Conservation (phyloP, 1,140 invertebrate genomes). For the Calycopis cecrops region DNA sequence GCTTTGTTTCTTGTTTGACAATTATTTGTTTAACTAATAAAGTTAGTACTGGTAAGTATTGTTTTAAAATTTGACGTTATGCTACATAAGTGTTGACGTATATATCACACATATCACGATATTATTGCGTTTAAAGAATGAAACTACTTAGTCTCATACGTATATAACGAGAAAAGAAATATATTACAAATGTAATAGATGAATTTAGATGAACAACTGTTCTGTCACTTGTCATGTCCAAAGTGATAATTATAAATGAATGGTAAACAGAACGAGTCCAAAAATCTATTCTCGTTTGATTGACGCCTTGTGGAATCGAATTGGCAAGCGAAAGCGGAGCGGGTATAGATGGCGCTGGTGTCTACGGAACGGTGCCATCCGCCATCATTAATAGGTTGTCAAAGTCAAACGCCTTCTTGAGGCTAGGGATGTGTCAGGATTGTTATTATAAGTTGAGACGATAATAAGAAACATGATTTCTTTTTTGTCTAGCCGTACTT, state of each 20-base stretch:
- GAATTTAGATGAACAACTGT: conserved; percentile 16
- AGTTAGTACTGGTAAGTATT: too few relatives aligned
- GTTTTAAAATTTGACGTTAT: too few relatives aligned
- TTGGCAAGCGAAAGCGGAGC: conserved; percentile 32
- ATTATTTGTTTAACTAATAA: too few relatives aligned
- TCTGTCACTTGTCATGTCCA: conserved; percentile 23
- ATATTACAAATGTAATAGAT: too few relatives aligned
- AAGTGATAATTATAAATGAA: conserved; percentile 31
- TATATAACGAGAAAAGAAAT: too few relatives aligned
- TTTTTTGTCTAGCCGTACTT: too few relatives aligned
- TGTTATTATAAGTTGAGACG: conserved; percentile 9
- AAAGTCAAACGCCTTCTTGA: conserved; percentile 42
- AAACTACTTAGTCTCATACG: too few relatives aligned
- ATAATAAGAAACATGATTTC: not conserved
- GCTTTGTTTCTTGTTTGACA: too few relatives aligned
- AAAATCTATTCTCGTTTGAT: conserved; percentile 46
- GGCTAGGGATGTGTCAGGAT: conserved; percentile 16
- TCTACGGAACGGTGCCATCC: conserved; percentile 30
- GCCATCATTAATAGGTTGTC: conserved; percentile 58
- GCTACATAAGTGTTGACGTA: too few relatives aligned
- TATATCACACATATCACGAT: too few relatives aligned
- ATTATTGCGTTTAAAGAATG: too few relatives aligned
- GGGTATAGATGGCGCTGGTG: conserved; percentile 39
- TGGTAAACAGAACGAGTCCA: conserved; percentile 30
- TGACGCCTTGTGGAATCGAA: conserved; percentile 46